A percentile compares a stretch with the other conserved stretches of the same genome.
phyloP scores from a whole-genome alignment of 2,888 invertebrate species.

The Romanomermis culicivorax region DNA sequence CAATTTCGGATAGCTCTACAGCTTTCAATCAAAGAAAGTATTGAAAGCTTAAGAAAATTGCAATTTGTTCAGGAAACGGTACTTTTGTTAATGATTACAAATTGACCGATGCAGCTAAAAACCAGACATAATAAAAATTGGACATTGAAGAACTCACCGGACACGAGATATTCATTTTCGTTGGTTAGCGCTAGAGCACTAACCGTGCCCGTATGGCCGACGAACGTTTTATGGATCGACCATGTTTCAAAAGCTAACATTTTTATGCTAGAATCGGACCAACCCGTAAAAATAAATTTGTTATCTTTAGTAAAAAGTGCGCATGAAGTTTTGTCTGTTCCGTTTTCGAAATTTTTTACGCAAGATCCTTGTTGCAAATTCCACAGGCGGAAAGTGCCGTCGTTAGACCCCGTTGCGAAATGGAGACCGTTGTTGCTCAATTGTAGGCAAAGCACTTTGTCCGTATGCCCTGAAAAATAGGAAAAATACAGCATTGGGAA shows the following conservation, averaged over 20 bases:
- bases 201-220: conserved; percentile 67
- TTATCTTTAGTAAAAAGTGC: conserved; percentile 54
- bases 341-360: conserved; percentile 39
- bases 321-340: conserved; percentile 59
- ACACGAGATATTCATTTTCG: conserved; percentile 61
- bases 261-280: conserved; percentile 34
- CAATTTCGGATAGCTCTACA: too few relatives aligned
- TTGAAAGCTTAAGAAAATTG: too few relatives aligned
- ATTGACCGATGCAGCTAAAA: too few relatives aligned
- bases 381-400: conserved; percentile 20
- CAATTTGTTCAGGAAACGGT: too few relatives aligned
- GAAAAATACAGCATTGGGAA: too few relatives aligned
- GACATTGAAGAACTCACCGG: too few relatives aligned
- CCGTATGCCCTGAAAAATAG: conserved; percentile 19
- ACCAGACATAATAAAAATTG: too few relatives aligned
- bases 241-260: conserved; percentile 14
- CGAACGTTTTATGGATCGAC: conserved; percentile 50
- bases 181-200: conserved; percentile 56
- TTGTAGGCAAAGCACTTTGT: conserved; percentile 19
- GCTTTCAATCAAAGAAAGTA: too few relatives aligned
- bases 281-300: conserved; percentile 53
- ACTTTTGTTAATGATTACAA: too few relatives aligned
- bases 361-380: conserved; percentile 14
- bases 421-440: conserved; percentile 17
- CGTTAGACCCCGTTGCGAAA: conserved; percentile 21